Evolutionary conservation across 1,140 invertebrate species (phyloP).

Genomic region (Sweltsa coloradensis): DNA sequence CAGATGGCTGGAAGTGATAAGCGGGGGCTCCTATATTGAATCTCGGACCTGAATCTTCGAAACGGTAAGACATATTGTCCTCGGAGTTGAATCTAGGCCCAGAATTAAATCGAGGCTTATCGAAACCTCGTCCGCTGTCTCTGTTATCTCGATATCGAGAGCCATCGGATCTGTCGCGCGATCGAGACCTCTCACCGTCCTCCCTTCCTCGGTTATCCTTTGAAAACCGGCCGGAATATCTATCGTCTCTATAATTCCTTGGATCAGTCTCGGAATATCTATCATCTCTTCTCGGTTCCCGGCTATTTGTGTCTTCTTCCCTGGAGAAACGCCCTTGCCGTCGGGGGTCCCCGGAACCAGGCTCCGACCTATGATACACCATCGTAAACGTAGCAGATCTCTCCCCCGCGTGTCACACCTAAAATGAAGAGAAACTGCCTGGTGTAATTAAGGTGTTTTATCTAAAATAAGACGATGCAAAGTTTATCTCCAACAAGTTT

Average conservation of each 20-base stretch:
- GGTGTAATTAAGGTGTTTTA: slow-evolving; percentile 14
- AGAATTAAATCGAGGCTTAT: background rate
- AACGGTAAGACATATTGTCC: background rate
- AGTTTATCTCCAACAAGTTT: slow-evolving; percentile 1
- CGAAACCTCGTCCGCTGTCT: background rate
- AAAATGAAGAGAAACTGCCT: slow-evolving; percentile 14
- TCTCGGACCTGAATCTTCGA: no score
- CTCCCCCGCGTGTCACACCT: slow-evolving; percentile 10
- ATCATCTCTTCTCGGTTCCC: no score
- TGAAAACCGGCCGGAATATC: no score
- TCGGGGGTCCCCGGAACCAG: slow-evolving; percentile 1
- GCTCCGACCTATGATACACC: slow-evolving; percentile 13
- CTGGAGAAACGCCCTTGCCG: no score
- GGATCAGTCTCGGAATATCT: no score
- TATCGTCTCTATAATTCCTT: no score
- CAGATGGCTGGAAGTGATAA: background rate
- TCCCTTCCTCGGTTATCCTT: no score
- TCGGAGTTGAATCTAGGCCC: background rate
- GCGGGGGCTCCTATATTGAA: background rate
- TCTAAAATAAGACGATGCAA: background rate
- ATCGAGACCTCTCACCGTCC: no score
- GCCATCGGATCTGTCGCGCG: background rate
- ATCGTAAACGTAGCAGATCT: slow-evolving; percentile 8
- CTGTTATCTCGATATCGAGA: background rate
- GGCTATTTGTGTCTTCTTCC: no score